phyloP scores from a whole-genome alignment of 2,797 vertebrate species.

The Nothura maculosa region DNA sequence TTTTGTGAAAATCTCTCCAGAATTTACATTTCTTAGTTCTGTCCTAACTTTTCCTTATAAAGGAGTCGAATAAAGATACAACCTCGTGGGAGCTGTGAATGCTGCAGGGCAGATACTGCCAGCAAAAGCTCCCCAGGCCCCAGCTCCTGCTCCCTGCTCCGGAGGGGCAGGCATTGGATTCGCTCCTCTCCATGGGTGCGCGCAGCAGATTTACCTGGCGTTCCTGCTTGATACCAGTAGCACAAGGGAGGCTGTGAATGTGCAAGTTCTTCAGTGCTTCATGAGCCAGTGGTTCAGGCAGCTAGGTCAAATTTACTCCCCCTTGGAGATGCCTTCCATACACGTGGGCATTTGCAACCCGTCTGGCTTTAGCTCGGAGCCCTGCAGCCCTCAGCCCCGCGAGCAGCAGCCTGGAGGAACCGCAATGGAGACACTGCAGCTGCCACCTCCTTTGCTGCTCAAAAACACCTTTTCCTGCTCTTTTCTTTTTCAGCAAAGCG shows the following conservation, averaged over 20 bases:
- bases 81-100: not conserved
- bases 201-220: fast-evolving
- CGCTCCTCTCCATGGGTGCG: not conserved
- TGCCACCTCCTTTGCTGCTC: not conserved
- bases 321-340: not conserved
- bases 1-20: not conserved
- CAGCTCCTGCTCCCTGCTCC: fast-evolving
- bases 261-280: not conserved
- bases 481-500: not conserved
- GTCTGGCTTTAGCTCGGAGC: not conserved
- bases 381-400: not conserved
- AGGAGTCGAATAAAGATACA: not conserved
- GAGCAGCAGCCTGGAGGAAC: not conserved
- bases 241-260: not conserved
- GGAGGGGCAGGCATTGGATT: fast-evolving
- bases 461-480: too few relatives aligned
- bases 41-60: not conserved
- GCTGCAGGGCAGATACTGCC: not conserved
- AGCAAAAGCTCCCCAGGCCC: not conserved
- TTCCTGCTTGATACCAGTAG: not conserved
- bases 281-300: not conserved
- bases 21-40: not conserved
- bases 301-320: fast-evolving
- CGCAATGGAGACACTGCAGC: fast-evolving
- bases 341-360: not conserved